Evolutionary conservation across 2,797 vertebrate species (phyloP).

Genomic region (Argentina silus): DNA sequence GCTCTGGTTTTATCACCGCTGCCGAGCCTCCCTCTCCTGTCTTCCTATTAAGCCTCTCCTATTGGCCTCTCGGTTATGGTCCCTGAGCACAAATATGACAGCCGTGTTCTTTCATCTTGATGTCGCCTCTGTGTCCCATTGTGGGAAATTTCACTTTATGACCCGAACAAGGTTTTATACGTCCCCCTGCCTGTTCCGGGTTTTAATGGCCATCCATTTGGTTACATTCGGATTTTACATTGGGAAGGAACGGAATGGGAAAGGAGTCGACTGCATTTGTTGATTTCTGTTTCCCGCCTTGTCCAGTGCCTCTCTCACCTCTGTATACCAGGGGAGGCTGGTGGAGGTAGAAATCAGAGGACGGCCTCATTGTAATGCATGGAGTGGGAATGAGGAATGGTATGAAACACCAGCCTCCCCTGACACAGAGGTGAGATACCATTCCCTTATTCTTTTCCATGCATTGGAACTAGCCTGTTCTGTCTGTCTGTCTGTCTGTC

Average conservation of each 20-base stretch:
- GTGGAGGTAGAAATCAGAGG: too few relatives aligned
- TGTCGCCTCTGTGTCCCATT: slow-evolving; percentile 22
- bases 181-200: not conserved
- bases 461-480: too few relatives aligned
- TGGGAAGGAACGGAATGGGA: not conserved
- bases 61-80: slow-evolving; percentile 12
- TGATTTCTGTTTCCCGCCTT: not conserved
- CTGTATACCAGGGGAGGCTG: too few relatives aligned
- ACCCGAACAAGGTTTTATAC: not conserved
- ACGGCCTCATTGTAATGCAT: too few relatives aligned
- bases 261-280: not conserved
- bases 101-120: slow-evolving; percentile 28
- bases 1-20: slow-evolving; percentile 30
- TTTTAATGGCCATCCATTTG: not conserved
- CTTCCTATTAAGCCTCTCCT: too few relatives aligned
- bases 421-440: too few relatives aligned
- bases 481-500: too few relatives aligned
- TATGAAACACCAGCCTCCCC: too few relatives aligned
- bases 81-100: slow-evolving; percentile 27
- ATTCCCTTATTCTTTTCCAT: too few relatives aligned
- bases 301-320: not conserved
- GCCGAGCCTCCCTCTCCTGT: slow-evolving; percentile 18
- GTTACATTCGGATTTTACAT: slow-evolving; percentile 1
- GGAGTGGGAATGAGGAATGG: too few relatives aligned
- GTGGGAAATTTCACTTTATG: slow-evolving; percentile 3